Evolutionary conservation across 2,888 invertebrate species (phyloP).

Genomic region (Trypoxylon attenuatum): DNA sequence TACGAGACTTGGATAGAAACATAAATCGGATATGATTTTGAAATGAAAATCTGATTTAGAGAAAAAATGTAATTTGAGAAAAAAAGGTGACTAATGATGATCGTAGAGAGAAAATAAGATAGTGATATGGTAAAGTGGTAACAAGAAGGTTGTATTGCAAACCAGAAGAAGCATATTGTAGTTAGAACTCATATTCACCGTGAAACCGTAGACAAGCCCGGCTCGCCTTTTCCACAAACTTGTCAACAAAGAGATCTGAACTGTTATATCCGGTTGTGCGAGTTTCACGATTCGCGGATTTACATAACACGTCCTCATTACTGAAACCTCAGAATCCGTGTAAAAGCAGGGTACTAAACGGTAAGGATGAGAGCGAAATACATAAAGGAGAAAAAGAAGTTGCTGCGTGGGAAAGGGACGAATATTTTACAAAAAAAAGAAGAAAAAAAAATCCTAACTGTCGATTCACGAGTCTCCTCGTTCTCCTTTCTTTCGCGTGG

Average conservation of each 20-base stretch:
- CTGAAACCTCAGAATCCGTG: constrained; percentile 19
- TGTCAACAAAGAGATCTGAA: constrained; percentile 11
- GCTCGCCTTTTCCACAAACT: background rate
- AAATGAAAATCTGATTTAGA: too few species aligned
- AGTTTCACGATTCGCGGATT: constrained; percentile 35
- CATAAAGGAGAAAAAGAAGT: constrained; percentile 24
- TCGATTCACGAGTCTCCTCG: constrained; percentile 12
- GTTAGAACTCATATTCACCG: too few species aligned
- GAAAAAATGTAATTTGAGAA: too few species aligned
- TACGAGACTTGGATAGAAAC: too few species aligned
- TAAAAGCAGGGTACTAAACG: background rate
- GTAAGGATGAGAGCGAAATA: constrained; percentile 33
- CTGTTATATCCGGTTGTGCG: constrained; percentile 15
- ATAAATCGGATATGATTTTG: too few species aligned
- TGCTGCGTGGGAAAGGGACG: constrained; percentile 39
- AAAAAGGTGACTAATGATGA: too few species aligned
- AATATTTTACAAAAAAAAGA: too few species aligned
- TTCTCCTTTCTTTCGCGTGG: background rate
- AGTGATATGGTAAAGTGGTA: background rate
- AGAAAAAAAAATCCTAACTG: constrained; percentile 41
- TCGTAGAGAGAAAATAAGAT: background rate
- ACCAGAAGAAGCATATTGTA: too few species aligned
- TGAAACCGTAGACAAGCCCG: background rate
- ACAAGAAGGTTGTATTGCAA: too few species aligned
- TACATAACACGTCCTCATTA: constrained; percentile 55